Evolutionary conservation across 1,140 invertebrate species (phyloP).

Genomic region (Trichonephila clavipes): DNA sequence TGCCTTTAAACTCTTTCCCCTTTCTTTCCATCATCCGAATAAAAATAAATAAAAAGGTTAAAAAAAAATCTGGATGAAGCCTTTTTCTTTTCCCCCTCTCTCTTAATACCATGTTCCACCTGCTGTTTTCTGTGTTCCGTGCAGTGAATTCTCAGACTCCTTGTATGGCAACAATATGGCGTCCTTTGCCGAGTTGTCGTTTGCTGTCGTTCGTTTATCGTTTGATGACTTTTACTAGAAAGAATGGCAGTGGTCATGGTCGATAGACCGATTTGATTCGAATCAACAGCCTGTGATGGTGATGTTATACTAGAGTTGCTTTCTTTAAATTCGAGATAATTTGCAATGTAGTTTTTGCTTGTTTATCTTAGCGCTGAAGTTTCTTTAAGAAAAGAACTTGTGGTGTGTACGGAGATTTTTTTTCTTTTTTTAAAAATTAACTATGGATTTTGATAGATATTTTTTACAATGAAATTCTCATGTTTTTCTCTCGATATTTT

Average conservation of each 20-base stretch:
- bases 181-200: not conserved
- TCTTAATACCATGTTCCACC: not conserved
- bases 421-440: too few species aligned
- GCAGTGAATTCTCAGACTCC: not conserved
- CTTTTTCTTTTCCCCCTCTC: not conserved
- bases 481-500: too few species aligned
- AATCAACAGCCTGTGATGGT: not conserved
- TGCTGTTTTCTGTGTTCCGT: not conserved
- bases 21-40: constrained; percentile 36
- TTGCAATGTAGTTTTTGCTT: not conserved
- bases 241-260: not conserved
- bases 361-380: not conserved
- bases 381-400: not conserved
- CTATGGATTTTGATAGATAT: too few species aligned
- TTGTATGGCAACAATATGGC: constrained; percentile 52
- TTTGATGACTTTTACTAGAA: not conserved
- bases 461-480: too few species aligned
- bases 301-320: not conserved
- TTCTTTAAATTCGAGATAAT: not conserved
- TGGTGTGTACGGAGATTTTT: too few species aligned
- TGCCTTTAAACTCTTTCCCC: constrained; percentile 30
- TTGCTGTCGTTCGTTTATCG: not conserved
- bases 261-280: not conserved
- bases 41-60: not conserved
- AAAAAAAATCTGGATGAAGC: not conserved